Base-by-base conservation (phyloP, 2,113 vertebrate species). In the Leucopternis melanops region DNA sequence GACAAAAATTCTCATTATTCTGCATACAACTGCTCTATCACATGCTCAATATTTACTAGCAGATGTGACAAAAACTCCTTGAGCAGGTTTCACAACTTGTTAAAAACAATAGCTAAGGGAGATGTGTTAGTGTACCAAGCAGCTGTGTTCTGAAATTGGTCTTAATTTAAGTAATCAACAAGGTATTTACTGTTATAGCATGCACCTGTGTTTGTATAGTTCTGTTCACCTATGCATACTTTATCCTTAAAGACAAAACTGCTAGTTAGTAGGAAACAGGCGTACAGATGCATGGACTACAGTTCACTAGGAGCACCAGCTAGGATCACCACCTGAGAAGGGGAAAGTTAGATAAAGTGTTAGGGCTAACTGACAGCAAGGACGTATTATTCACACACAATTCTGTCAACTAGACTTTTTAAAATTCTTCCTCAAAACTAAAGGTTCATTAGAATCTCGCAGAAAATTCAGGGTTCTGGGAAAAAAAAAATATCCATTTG, bases 111-210 rank as follows among this genome's bases (percentile, higher is more conserved):
- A 88, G 45, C 55, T 82, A n/a, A 90, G 65, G 66, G 82, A 67
- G 6, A 81, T 8, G 2, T 31, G 14, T 62, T 42, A 77, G 11
- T 22, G 18, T 52, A 77, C 22, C 29, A 78, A 86, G 44, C 79
- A 95, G 23, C 55, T 94, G 79, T 83, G 50, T 55, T 40, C 59
- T 74, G n/a, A 95, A 92, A 92, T 86, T 66, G 29, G 42, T 67
- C 71, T 92, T 94, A 80, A 83, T 96, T 95, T 92, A 90, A 84
- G 67, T 44, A 88, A 86, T 70, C 55, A 96, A 69, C 59, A 71
- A 86, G 80, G n/a, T 17, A 50, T 86, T 95, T 83, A 83, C 14
- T 80, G 20, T 83, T 95, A 86, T 9, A 62, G 63, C 52, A 52
- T 31, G 40, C 92, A 95, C 72, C 71, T 90, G 88, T 83, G 63